Conservation (phyloP, 2,113 vertebrate species). For the Ctenomys sociabilis region DNA sequence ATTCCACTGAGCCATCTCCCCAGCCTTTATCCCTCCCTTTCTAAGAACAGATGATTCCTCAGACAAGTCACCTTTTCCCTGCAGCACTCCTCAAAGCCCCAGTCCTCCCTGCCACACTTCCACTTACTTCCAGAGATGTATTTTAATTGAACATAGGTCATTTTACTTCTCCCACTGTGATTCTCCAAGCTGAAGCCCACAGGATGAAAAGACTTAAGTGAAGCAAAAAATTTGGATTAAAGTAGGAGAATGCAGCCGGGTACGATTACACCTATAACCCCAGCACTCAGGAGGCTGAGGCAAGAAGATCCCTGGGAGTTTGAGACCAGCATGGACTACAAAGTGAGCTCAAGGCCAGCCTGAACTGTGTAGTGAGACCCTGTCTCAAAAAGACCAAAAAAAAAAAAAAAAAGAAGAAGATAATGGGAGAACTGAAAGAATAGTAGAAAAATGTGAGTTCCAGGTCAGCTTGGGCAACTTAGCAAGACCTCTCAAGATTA, state of each 20-base stretch:
- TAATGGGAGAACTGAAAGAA: too few species aligned
- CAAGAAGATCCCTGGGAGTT: neutral
- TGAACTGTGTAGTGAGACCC: too few species aligned
- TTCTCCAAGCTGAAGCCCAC: neutral
- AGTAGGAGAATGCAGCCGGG: neutral
- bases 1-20: too few species aligned
- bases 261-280: too few species aligned
- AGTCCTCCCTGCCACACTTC: neutral
- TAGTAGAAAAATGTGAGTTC: too few species aligned
- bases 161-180: neutral
- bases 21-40: neutral
- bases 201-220: neutral
- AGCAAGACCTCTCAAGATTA: neutral
- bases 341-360: too few species aligned
- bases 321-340: too few species aligned
- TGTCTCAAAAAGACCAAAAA: too few species aligned
- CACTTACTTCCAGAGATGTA: neutral
- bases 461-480: neutral
- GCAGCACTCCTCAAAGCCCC: neutral
- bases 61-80: neutral
- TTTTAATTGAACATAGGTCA: neutral
- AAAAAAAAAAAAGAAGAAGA: too few species aligned
- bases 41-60: neutral
- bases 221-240: neutral
- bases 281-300: too few species aligned